Percentiles rank a stretch among this genome's conserved stretches.
phyloP scores from a whole-genome alignment of 2,888 invertebrate genomes.

The Synanthedon tipuliformis region DNA sequence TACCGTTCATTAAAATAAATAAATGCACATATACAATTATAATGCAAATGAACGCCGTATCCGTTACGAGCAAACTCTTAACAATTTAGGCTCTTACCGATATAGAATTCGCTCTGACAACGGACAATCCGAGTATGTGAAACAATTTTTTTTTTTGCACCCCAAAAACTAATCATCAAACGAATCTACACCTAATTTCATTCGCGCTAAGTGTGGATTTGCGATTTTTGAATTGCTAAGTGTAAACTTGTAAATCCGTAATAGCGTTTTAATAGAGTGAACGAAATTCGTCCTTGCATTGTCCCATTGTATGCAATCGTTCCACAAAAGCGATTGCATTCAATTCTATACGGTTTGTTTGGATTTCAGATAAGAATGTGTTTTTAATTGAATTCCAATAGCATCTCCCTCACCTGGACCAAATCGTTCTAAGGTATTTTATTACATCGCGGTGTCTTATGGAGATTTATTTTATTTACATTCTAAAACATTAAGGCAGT shows the following conservation, averaged over 20 bases:
- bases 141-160: slow-evolving; percentile 8
- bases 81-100: slow-evolving; percentile 12
- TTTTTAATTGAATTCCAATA: slow-evolving; percentile 18
- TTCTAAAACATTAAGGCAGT: too few relatives aligned
- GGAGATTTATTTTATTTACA: too few relatives aligned
- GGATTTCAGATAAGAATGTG: slow-evolving; percentile 20
- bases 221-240: background rate
- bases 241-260: slow-evolving; percentile 19
- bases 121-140: background rate
- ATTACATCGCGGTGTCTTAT: too few relatives aligned
- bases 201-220: slow-evolving; percentile 6
- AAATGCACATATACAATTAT: background rate
- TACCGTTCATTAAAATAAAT: background rate
- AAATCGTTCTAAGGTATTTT: background rate
- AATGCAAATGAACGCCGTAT: slow-evolving; percentile 17
- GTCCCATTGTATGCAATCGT: slow-evolving; percentile 49
- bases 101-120: slow-evolving; percentile 7
- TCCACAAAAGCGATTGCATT: slow-evolving; percentile 44
- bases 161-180: slow-evolving; percentile 7
- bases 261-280: slow-evolving; percentile 60
- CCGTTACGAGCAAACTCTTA: slow-evolving; percentile 27
- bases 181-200: slow-evolving; percentile 4
- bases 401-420: slow-evolving; percentile 21
- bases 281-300: slow-evolving; percentile 63
- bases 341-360: slow-evolving; percentile 29